Conservation (phyloP, 1,140 invertebrate species). For the Lordiphosa collinella region DNA sequence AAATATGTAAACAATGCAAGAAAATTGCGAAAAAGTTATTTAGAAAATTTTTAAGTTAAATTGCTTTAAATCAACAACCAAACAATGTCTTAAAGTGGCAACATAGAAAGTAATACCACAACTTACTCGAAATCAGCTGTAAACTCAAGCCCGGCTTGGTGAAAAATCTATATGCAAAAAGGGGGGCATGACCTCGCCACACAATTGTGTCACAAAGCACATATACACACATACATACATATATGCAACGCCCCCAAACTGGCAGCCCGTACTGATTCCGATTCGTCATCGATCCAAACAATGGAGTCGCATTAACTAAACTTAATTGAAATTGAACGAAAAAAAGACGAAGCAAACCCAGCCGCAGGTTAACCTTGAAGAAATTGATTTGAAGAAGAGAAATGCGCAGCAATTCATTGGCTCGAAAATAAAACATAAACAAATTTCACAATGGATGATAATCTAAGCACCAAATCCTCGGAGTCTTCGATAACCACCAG, state of each 20-base stretch:
- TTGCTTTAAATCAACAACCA: background rate
- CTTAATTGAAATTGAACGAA: slow-evolving; percentile 38
- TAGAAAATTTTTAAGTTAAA: background rate
- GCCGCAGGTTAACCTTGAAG: slow-evolving; percentile 10
- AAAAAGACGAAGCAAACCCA: slow-evolving; percentile 18
- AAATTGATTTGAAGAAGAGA: slow-evolving; percentile 27
- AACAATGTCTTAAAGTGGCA: background rate
- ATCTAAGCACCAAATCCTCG: slow-evolving; percentile 87
- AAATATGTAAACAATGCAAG: slow-evolving; percentile 53
- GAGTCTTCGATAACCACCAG: slow-evolving; percentile 89
- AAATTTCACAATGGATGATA: slow-evolving; percentile 86
- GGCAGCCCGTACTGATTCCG: slow-evolving; percentile 29
- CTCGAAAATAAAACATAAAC: slow-evolving; percentile 14
- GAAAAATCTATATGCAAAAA: slow-evolving; percentile 57
- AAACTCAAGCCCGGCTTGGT: background rate
- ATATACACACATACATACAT: slow-evolving; percentile 18
- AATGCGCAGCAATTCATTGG: slow-evolving; percentile 47
- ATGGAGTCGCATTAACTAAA: slow-evolving; percentile 55
- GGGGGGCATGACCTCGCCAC: slow-evolving; percentile 53
- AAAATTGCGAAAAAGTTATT: slow-evolving; percentile 18
- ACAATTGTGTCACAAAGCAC: slow-evolving; percentile 28
- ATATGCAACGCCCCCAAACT: slow-evolving; percentile 58
- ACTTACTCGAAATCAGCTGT: background rate
- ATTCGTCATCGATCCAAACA: slow-evolving; percentile 77
- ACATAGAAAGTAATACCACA: background rate